These are phyloP conservation scores for Noctuana brunneofusca DNA, from an alignment of 2,888 invertebrate species.

Conservation along the genomic window DNA sequence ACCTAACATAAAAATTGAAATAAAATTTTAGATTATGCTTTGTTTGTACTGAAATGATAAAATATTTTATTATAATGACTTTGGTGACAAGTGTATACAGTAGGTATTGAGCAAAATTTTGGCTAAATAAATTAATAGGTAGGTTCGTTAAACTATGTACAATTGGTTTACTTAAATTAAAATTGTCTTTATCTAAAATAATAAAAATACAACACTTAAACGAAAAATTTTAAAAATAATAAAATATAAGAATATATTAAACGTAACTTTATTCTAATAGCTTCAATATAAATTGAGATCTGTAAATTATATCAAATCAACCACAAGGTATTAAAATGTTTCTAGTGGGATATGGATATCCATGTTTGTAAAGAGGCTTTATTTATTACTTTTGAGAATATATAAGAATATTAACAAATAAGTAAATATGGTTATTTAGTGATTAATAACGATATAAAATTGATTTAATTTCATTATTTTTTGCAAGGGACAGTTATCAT, in stretches of 20 bases:
- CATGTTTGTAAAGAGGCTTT: neutral
- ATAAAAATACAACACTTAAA: constrained; percentile 62
- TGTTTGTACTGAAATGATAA: constrained; percentile 75
- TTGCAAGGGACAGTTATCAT: too few species aligned
- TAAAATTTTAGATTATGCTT: constrained; percentile 62
- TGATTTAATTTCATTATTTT: neutral
- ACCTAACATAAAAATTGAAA: neutral
- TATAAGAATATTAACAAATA: neutral
- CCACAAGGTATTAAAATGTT: constrained; percentile 37
- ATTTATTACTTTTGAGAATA: neutral
- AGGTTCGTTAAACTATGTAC: constrained; percentile 66
- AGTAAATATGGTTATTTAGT: neutral
- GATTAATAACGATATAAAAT: neutral
- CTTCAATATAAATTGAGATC: constrained; percentile 81
- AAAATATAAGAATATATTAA: constrained; percentile 58
- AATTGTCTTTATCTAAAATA: constrained; percentile 73
- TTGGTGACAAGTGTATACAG: constrained; percentile 80
- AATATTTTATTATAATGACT: constrained; percentile 76
- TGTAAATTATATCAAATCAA: constrained; percentile 60
- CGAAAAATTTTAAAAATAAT: constrained; percentile 61
- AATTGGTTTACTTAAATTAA: constrained; percentile 68
- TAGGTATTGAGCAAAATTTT: constrained; percentile 82
- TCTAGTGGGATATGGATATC: constrained; percentile 27
- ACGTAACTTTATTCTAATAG: constrained; percentile 69
- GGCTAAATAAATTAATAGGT: constrained; percentile 78